Conservation (phyloP, 1,140 invertebrate species). For the Meteorus sp. region DNA sequence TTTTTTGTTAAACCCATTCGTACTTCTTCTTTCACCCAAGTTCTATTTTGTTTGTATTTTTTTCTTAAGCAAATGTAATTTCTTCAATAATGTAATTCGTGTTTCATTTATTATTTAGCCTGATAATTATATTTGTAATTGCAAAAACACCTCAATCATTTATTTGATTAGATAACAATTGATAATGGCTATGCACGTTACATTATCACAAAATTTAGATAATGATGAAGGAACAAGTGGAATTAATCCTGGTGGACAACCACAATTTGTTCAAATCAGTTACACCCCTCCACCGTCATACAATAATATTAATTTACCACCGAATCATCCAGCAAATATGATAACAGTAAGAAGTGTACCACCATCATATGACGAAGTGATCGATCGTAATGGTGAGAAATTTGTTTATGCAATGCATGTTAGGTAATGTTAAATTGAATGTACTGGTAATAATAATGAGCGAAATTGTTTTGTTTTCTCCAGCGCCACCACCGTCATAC, state of each 20-base stretch:
- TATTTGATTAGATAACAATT: too few relatives aligned
- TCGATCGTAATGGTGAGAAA: constrained; percentile 61
- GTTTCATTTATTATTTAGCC: too few relatives aligned
- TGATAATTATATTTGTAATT: too few relatives aligned
- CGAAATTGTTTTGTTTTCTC: constrained; percentile 30
- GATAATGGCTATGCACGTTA: constrained; percentile 47
- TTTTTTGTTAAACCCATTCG: too few relatives aligned
- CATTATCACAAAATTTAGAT: constrained; percentile 1
- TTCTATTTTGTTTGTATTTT: too few relatives aligned
- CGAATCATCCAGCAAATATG: constrained; percentile 38
- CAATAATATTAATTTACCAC: constrained; percentile 44
- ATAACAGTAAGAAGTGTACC: constrained; percentile 52
- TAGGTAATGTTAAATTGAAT: neutral
- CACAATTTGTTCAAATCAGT: neutral
- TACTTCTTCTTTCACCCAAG: too few relatives aligned
- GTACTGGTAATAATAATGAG: neutral
- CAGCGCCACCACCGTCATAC: constrained; percentile 70
- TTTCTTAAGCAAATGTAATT: too few relatives aligned
- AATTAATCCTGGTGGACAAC: neutral
- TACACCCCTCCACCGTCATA: constrained; percentile 46
- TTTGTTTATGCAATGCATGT: constrained; percentile 2
- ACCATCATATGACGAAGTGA: constrained; percentile 63
- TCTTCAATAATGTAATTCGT: too few relatives aligned
- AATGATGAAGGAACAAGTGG: neutral
- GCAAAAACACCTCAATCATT: too few relatives aligned